Evolutionary conservation across 2,888 invertebrate genomes (phyloP), one percentile per base, ranked within the genome.

Genomic region (Tenthredo mesomela): DNA sequence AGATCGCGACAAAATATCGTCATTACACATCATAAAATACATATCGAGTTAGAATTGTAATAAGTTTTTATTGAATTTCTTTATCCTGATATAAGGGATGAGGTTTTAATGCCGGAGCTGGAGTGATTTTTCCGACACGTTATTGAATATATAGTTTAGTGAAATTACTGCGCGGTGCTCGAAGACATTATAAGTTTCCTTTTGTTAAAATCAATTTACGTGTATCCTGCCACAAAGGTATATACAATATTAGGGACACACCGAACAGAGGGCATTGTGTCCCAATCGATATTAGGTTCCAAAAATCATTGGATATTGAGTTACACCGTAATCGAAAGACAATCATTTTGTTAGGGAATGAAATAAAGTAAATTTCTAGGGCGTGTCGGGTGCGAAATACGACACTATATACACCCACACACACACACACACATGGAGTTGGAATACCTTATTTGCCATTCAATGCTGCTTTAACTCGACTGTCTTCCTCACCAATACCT

Each of bases 241-340:
- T 50, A 37, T 50, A 37, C 18, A 29, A 43, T 61, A 80, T 80
- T 61, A 54, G 33, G 54, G 77, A 50, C 6, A 54, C 29, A 54
- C 61, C 61, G 77, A 18, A 40, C 37, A 37, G 2, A 29, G 50
- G 80, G 80, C 67, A 82, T 82, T 82, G 82, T 82, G 70, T 65
- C 29, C 82, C 43, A 82, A 82, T 82, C 82, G 82, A 82, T 82
- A 82, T 82, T 82, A 40, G 70, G 82, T 82, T 82, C 82, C 82
- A 25, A 37, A 82, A 82, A 82, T 82, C 82, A 82, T 82, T 70
- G 87, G 88, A 87, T 91, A 91, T 91, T 90, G 89, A 89, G 89
- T 91, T 90, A 90, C 91, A 90, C 88, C 87, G 87, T 90, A 91
- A 91, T 91, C 90, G 90, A 88, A 87, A 89, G 88, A 90, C 90